Evolutionary conservation across 2,113 vertebrate genomes (phyloP).

Genomic region (Archocentrus centrarchus): DNA sequence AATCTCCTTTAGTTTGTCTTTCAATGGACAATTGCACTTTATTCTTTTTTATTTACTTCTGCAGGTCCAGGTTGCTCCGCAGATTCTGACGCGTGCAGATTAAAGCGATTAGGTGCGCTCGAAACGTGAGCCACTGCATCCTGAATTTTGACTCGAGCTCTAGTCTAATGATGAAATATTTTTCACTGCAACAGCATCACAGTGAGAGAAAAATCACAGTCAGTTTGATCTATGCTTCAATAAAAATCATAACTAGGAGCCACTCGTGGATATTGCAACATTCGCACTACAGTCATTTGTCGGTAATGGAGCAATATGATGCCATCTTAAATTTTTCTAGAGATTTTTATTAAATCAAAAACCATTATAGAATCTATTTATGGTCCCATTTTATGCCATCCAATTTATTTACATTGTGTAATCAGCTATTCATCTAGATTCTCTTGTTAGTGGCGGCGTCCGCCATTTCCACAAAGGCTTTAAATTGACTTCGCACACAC

Average conservation of each 20-base stretch:
- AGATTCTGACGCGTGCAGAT: neutral
- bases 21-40: constrained; percentile 10
- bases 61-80: neutral
- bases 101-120: neutral
- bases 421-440: neutral
- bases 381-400: neutral
- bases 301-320: neutral
- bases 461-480: neutral
- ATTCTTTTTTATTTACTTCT: neutral
- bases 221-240: constrained; percentile 22
- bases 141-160: neutral
- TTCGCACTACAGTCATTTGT: neutral
- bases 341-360: neutral
- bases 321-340: neutral
- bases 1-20: constrained; percentile 11
- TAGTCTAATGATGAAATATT: constrained; percentile 16
- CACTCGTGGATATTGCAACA: constrained; percentile 7
- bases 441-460: neutral
- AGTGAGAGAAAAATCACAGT: constrained; percentile 4
- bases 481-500: neutral
- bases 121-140: neutral
- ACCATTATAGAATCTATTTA: neutral
- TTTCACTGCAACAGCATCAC: neutral
- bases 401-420: neutral
- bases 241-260: neutral